phyloP scores from a whole-genome alignment of 92 coral and sea anemone genomes.

The Desmophyllum pertusum region DNA sequence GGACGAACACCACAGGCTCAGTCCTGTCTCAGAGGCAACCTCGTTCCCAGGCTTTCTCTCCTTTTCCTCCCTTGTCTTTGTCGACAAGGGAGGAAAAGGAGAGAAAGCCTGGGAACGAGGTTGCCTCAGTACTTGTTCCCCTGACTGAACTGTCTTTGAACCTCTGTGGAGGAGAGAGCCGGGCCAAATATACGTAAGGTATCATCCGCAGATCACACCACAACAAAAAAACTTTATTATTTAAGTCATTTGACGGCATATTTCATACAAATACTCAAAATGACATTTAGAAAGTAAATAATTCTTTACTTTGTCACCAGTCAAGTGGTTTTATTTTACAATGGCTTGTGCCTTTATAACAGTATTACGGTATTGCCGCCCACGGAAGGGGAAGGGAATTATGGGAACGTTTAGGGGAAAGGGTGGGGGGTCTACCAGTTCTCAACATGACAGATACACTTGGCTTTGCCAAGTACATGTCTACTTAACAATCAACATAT shows the following conservation, averaged over 20 bases:
- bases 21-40: too few relatives aligned
- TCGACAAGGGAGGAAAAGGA: too few relatives aligned
- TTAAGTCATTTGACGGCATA: conserved; percentile 40
- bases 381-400: background rate
- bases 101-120: too few relatives aligned
- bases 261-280: conserved; percentile 55
- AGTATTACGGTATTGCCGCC: background rate
- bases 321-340: conserved; percentile 30
- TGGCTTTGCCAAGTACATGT: conserved; percentile 40
- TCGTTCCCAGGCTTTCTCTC: too few relatives aligned
- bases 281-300: conserved; percentile 41
- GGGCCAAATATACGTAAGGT: background rate
- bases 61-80: too few relatives aligned
- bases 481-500: background rate
- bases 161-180: too few relatives aligned
- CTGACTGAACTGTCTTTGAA: too few relatives aligned
- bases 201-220: conserved; percentile 21
- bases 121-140: too few relatives aligned
- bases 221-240: conserved; percentile 37
- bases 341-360: conserved; percentile 15
- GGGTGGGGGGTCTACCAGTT: background rate
- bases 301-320: conserved; percentile 32
- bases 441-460: conserved; percentile 3
- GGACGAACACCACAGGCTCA: too few relatives aligned
- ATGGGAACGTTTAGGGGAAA: background rate